Base-by-base conservation (phyloP, 2,113 vertebrate genomes). In the Heloderma charlesbogerti region DNA sequence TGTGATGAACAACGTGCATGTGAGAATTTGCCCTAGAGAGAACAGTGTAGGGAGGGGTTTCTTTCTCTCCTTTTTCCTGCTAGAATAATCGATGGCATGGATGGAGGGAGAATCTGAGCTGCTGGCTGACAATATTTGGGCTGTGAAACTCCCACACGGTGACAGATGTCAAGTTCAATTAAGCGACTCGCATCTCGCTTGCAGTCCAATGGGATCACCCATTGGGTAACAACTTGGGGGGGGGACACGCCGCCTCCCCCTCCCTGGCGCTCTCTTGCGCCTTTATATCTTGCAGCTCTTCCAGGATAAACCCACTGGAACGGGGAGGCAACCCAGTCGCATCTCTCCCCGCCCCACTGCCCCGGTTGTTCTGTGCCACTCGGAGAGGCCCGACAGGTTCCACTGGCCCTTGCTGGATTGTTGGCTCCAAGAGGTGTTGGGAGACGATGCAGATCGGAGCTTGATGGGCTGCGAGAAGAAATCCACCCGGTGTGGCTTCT, bases 141-240 rank as follows among this genome's bases (percentile, higher is more conserved):
- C 97, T 98, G 97, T 96, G 97, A 97, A 97, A 97, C 97, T 98
- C 97, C 97, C 97, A 96, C 97, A 97, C 96, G 96, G 97, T 98
- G 98, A 97, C 98, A 98, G 97, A 97, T 98, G 97, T 97, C 97
- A 98, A 97, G 97, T 97, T 97, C 97, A 97, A 98, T 97, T 98
- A 97, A 98, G 97, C 95, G 95, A 96, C 97, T 97, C 96, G 92
- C 97, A 96, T 96, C 97, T 97, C 96, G 96, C 94, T 97, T 97
- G 97, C 97, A 97, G 96, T 97, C 97, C 97, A 97, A 98, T 98
- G 97, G 97, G 97, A 97, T 97, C 97, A 95, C 96, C 96, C 97
- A 97, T 97, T 98, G 97, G 97, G 98, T 97, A 97, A 96, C 97
- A 97, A 97, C 98, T 97, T 97, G 96, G 96, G 95, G 77, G 95